Percentiles rank a stretch among this genome's conserved stretches.
Evolutionary conservation across 2,797 vertebrate genomes (phyloP).

Genomic region (Chromobotia macracanthus): DNA sequence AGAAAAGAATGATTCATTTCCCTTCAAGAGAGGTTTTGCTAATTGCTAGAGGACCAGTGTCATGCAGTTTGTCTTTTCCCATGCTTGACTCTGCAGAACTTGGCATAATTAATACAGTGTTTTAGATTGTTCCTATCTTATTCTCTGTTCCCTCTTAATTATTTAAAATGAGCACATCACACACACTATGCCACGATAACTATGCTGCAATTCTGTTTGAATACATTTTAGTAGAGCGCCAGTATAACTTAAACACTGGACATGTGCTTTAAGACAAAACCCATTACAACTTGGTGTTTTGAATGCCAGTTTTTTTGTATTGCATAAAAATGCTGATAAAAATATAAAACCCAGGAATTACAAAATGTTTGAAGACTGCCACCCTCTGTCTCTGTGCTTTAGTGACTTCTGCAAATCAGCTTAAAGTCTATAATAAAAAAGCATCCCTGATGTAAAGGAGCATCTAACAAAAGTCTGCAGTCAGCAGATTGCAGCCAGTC

Average conservation of each 20-base stretch:
- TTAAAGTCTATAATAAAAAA: slow-evolving; percentile 38
- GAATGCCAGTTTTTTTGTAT: no score
- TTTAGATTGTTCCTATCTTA: slow-evolving; percentile 16
- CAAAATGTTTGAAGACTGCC: background rate
- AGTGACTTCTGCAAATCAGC: slow-evolving; percentile 13
- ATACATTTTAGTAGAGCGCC: background rate
- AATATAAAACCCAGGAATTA: background rate
- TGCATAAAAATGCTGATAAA: background rate
- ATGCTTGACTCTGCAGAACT: slow-evolving; percentile 19
- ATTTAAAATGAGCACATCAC: background rate
- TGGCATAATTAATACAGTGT: slow-evolving; percentile 13
- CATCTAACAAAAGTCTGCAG: slow-evolving; percentile 68
- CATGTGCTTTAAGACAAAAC: no score
- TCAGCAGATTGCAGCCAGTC: slow-evolving; percentile 71
- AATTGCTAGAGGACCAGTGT: slow-evolving; percentile 1
- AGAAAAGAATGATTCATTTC: slow-evolving; percentile 16
- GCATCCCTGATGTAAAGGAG: slow-evolving; percentile 69
- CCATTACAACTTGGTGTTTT: no score
- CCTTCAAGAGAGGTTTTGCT: slow-evolving; percentile 9
- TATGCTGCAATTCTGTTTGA: background rate
- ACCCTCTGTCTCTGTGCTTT: background rate
- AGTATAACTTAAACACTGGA: background rate
- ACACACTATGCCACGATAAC: background rate
- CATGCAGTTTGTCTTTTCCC: background rate
- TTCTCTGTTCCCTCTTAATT: background rate